Base-by-base conservation (phyloP, 2,797 vertebrate species). In the Pterois miles region DNA sequence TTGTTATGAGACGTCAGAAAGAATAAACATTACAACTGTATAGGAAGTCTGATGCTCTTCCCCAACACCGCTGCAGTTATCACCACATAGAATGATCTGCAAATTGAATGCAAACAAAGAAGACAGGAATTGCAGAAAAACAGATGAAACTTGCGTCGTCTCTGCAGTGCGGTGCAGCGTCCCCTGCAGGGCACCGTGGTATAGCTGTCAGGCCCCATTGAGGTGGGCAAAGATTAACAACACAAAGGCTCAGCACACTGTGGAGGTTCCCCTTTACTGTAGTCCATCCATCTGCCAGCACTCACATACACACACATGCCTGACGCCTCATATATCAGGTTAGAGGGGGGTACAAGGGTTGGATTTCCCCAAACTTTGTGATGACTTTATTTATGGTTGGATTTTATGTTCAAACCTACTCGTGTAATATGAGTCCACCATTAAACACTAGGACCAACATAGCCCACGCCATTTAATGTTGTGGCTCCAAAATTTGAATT, bases 141-240 rank as follows among this genome's bases (percentile, higher is more conserved):
- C 8, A 16, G 6, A 58, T 48, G 12, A n/a, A 56, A 14, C 8
- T 50, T 22, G 12, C 23, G 7, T 65, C 40, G 10, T 56, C 43
- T 58, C 40, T 31, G n/a, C 43, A 11, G 9, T 3, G 68, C 33
- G 14, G 72, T 29, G 29, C 23, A 68, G 65, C 43, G 38, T 69
- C 73, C 60, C 70, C 84, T 77, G 43, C 65, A 48, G 77, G 73
- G 34, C 43, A 10, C 29, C 0, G 14, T 62, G 25, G 18, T 36
- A 18, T 50, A 38, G 20, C 58, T 83, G 63, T 38, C 71, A 64
- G 52, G 25, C 10, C 18, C 31, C 38, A 50, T 5, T 8, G 25
- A 67, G 25, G 29, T 5, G 2, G 48, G 23, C 71, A 62, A 18
- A 79, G 76, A 79, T 68, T 31, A 65, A 25, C 18, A 53, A 6